Evolutionary conservation across 2,113 vertebrate genomes (phyloP).

Genomic region (Candoia aspera): DNA sequence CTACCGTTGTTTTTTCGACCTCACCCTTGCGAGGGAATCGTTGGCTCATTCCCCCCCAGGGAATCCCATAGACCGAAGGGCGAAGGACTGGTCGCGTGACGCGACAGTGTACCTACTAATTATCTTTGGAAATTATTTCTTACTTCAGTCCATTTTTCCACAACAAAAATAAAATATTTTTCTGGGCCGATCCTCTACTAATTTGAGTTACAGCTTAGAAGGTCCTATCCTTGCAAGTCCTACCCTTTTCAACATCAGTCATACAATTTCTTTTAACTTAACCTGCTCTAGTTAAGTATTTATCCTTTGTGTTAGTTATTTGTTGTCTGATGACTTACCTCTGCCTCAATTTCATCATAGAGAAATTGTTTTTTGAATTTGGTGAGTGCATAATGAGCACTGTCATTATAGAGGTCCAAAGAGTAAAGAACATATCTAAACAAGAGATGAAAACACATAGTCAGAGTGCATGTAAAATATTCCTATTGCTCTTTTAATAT

Average conservation of each 20-base stretch:
- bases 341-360: conserved; percentile 89
- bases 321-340: conserved; percentile 69
- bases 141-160: neutral
- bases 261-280: conserved; percentile 10
- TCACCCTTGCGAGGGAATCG: too few species aligned
- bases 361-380: conserved; percentile 92
- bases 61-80: too few species aligned
- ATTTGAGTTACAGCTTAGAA: neutral
- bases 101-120: neutral
- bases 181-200: neutral
- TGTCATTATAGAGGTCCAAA: conserved; percentile 89
- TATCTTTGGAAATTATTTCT: neutral
- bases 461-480: neutral
- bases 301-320: neutral
- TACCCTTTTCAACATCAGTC: neutral
- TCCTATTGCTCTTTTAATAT: neutral
- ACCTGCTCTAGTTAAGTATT: conserved; percentile 34
- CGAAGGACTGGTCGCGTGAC: too few species aligned
- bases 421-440: conserved; percentile 88
- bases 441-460: conserved; percentile 7
- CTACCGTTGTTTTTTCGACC: too few species aligned
- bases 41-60: too few species aligned
- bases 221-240: neutral
- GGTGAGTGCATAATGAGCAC: conserved; percentile 88
- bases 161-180: neutral